phyloP scores from a whole-genome alignment of 2,797 vertebrate species.

The Semaprochilodus insignis region DNA sequence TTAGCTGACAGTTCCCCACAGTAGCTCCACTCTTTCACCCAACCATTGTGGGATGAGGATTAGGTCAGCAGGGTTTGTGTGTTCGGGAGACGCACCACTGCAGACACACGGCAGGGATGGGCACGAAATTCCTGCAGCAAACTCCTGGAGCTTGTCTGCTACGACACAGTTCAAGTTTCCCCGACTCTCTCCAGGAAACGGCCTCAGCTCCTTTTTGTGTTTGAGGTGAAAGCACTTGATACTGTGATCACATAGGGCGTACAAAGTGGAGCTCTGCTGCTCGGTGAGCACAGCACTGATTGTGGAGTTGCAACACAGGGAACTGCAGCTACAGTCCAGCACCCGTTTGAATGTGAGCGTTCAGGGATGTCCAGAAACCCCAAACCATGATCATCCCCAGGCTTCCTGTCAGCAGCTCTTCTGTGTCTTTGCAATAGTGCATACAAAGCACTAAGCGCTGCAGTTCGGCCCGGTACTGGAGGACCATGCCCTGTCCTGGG shows the following conservation, averaged over 20 bases:
- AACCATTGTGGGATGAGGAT: slow-evolving; percentile 63
- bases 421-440: slow-evolving; percentile 63
- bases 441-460: slow-evolving; percentile 66
- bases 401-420: slow-evolving; percentile 64
- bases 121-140: slow-evolving; percentile 62
- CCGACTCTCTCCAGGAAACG: slow-evolving; percentile 38
- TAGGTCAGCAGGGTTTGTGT: slow-evolving; percentile 67
- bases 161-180: slow-evolving; percentile 61
- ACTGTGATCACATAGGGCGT: slow-evolving; percentile 64
- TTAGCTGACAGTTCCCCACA: slow-evolving; percentile 60
- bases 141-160: slow-evolving; percentile 38
- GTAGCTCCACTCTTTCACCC: slow-evolving; percentile 71
- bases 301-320: slow-evolving; percentile 44
- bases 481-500: slow-evolving; percentile 8
- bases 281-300: slow-evolving; percentile 56
- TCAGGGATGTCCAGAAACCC: slow-evolving; percentile 52
- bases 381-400: slow-evolving; percentile 64
- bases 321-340: slow-evolving; percentile 43
- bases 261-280: slow-evolving; percentile 49
- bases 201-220: slow-evolving; percentile 34
- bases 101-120: slow-evolving; percentile 56
- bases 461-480: slow-evolving; percentile 42
- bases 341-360: slow-evolving; percentile 51
- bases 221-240: slow-evolving; percentile 59
- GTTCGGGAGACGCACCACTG: slow-evolving; percentile 51